A percentile compares a stretch with the other conserved stretches of the same genome.
Evolutionary conservation across 2,113 vertebrate species (phyloP).

Genomic region (Pachyramphus minor): DNA sequence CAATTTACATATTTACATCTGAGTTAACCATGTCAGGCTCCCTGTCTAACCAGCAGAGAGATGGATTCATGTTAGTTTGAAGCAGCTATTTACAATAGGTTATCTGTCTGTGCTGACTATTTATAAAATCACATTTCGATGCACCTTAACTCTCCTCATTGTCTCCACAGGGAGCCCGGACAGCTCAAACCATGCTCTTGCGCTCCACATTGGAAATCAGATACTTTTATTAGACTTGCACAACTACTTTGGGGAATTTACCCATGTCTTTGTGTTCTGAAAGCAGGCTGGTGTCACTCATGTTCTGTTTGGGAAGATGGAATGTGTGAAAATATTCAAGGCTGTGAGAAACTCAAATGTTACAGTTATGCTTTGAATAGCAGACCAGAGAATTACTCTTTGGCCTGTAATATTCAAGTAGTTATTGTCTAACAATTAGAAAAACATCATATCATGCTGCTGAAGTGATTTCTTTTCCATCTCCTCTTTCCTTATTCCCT

Average conservation of each 20-base stretch:
- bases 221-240: not conserved
- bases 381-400: not conserved
- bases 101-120: not conserved
- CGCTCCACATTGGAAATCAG: not conserved
- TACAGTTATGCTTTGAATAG: not conserved
- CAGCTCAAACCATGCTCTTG: not conserved
- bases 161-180: not conserved
- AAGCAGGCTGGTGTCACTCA: not conserved
- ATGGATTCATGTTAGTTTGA: not conserved
- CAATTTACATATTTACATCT: not conserved
- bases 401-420: not conserved
- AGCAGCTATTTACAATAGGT: not conserved
- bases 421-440: not conserved
- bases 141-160: not conserved
- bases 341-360: not conserved
- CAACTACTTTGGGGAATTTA: not conserved
- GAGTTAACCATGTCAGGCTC: not conserved
- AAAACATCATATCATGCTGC: not conserved
- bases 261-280: not conserved
- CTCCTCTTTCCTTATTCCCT: not conserved
- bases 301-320: not conserved
- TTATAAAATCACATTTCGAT: not conserved
- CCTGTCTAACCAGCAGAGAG: not conserved
- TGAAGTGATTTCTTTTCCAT: not conserved
- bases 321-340: not conserved